Conservation (phyloP, 1,140 invertebrate genomes). For the Ooceraea biroi region DNA sequence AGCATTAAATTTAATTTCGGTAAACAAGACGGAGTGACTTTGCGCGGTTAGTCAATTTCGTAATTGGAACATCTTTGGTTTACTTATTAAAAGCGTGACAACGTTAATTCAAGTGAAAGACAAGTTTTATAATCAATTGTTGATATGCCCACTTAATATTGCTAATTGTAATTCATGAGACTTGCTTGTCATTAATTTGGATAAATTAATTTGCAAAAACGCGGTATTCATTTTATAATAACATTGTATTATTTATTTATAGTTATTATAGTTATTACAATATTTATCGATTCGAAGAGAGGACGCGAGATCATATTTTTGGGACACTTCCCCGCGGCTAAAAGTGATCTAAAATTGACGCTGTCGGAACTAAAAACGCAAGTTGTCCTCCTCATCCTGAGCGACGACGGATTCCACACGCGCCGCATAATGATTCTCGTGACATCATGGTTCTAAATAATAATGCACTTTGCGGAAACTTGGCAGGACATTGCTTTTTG, state of each 20-base stretch:
- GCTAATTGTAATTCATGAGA: not conserved
- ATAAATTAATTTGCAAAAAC: not conserved
- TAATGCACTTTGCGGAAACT: conserved; percentile 66
- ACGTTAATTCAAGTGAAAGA: not conserved
- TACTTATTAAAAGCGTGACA: not conserved
- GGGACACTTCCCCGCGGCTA: not conserved
- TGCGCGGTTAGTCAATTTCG: conserved; percentile 17
- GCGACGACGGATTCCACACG: conserved; percentile 65
- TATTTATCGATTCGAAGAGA: not conserved
- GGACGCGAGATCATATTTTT: conserved; percentile 19
- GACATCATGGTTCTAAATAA: conserved; percentile 77
- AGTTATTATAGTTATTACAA: not conserved
- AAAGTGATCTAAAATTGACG: conserved; percentile 47
- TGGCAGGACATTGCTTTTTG: conserved; percentile 64
- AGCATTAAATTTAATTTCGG: conserved; percentile 50
- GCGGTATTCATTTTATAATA: not conserved
- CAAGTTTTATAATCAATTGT: not conserved
- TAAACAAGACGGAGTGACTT: conserved; percentile 39
- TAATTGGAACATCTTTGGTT: conserved; percentile 13
- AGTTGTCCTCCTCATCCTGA: conserved; percentile 60
- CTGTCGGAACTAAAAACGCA: conserved; percentile 27
- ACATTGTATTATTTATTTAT: not conserved
- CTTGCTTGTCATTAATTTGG: too few species aligned
- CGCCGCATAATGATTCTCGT: conserved; percentile 52
- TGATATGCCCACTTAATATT: not conserved